These are phyloP conservation scores for Gambusia yucatana DNA, from an alignment of 2,797 vertebrate species.

Conservation along the genomic window DNA sequence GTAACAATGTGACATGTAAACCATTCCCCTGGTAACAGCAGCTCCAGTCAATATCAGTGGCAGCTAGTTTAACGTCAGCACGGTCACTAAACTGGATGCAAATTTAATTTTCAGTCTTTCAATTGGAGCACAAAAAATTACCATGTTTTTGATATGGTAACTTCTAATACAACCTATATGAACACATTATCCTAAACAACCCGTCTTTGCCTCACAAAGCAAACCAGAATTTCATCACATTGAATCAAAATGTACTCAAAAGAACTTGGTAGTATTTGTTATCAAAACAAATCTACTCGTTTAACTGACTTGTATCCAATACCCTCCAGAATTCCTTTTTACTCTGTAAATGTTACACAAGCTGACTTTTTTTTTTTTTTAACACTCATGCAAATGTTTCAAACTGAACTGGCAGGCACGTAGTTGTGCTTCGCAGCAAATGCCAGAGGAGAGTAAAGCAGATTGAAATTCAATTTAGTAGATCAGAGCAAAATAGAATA, in stretches of 20 bases:
- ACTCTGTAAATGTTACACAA: neutral
- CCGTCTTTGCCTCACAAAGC: too few relatives aligned
- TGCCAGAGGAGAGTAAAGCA: slow-evolving; percentile 2
- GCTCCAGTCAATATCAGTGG: neutral
- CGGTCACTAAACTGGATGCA: neutral
- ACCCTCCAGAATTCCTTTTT: neutral
- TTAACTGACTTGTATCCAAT: neutral
- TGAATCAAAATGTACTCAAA: neutral
- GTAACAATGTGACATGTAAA: neutral
- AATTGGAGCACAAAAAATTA: too few relatives aligned
- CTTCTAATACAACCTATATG: too few relatives aligned
- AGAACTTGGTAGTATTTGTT: neutral
- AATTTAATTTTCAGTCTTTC: neutral
- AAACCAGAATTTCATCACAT: neutral
- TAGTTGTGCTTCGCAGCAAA: neutral
- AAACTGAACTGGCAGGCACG: slow-evolving; percentile 2
- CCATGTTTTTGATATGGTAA: too few relatives aligned
- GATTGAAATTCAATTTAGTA: slow-evolving; percentile 20
- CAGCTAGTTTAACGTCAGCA: neutral
- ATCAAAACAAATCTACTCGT: neutral
- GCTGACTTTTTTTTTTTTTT: neutral
- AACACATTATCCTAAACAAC: too few relatives aligned
- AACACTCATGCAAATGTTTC: slow-evolving; percentile 3
- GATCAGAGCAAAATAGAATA: slow-evolving; percentile 16
- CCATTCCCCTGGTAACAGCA: neutral